phyloP scores from a whole-genome alignment of 2,797 vertebrate genomes.

The Ctenosaura bakeri region DNA sequence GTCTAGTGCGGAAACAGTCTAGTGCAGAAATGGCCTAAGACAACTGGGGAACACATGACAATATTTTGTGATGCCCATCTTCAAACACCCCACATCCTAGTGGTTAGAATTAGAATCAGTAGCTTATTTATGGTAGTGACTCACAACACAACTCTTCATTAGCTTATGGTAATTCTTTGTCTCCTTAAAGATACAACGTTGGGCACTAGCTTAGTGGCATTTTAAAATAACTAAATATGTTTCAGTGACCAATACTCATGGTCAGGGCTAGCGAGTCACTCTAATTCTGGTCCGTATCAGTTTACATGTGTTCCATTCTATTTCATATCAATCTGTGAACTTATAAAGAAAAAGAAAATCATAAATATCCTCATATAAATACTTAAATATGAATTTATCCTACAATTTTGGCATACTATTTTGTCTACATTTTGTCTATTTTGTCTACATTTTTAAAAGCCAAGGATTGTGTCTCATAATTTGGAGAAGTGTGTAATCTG shows the following conservation, averaged over 20 bases:
- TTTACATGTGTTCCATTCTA: not conserved
- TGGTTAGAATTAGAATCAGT: too few species aligned
- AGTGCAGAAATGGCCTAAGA: too few species aligned
- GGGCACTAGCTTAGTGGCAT: not conserved
- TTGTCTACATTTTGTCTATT: not conserved
- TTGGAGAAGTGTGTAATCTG: too few species aligned
- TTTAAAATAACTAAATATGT: not conserved
- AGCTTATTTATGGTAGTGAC: too few species aligned
- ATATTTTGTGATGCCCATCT: too few species aligned
- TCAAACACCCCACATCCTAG: too few species aligned
- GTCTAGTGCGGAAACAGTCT: too few species aligned
- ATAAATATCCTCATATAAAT: not conserved
- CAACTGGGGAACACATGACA: too few species aligned
- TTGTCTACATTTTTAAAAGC: not conserved
- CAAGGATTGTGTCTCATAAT: too few species aligned
- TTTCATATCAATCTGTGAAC: not conserved
- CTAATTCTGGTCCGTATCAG: not conserved
- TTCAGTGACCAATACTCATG: too few species aligned
- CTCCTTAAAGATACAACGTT: not conserved
- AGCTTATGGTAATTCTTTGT: not conserved
- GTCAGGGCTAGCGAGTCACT: too few species aligned
- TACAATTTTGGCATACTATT: not conserved
- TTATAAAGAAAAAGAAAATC: not conserved
- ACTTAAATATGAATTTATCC: not conserved
- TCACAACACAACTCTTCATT: too few species aligned